Percentiles rank a stretch among this genome's conserved stretches.
These are phyloP conservation scores for Zingel zingel DNA, from an alignment of 2,113 vertebrate species.

Conservation along the genomic window DNA sequence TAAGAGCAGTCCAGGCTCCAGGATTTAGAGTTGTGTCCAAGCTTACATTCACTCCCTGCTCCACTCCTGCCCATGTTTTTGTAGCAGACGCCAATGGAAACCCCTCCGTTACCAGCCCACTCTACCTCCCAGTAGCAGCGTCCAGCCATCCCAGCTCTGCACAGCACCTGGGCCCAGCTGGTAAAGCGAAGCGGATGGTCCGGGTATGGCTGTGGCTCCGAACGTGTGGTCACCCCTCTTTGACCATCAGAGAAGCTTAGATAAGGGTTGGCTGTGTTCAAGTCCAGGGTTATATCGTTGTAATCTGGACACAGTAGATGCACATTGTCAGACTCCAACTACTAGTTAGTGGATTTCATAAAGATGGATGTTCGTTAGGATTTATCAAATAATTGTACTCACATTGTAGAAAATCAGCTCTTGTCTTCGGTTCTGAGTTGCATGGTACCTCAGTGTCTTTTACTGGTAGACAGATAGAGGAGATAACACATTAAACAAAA, in stretches of 20 bases:
- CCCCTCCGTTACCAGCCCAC: conserved; percentile 77
- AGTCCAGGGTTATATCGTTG: conserved; percentile 75
- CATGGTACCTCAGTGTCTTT: conserved; percentile 13
- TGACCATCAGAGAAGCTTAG: conserved; percentile 68
- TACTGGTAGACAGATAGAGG: background rate
- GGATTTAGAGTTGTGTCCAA: conserved; percentile 86
- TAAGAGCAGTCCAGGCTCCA: conserved; percentile 85
- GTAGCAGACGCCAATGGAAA: conserved; percentile 83
- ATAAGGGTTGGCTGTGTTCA: conserved; percentile 79
- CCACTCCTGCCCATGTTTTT: conserved; percentile 83
- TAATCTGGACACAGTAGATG: conserved; percentile 65
- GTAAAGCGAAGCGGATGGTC: conserved; percentile 79
- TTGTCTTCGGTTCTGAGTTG: conserved; percentile 69
- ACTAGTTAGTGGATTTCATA: background rate
- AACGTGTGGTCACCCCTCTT: conserved; percentile 59
- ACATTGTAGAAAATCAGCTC: conserved; percentile 82
- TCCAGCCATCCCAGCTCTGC: conserved; percentile 84
- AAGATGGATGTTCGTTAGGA: background rate
- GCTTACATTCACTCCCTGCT: conserved; percentile 82
- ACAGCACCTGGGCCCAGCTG: conserved; percentile 84
- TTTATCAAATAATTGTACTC: conserved; percentile 43
- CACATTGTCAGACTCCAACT: background rate
- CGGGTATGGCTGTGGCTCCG: conserved; percentile 62
- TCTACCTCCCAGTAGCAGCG: conserved; percentile 87
- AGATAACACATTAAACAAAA: background rate